phyloP scores from a whole-genome alignment of 2,888 invertebrate species.

The Pollenia angustigena region DNA sequence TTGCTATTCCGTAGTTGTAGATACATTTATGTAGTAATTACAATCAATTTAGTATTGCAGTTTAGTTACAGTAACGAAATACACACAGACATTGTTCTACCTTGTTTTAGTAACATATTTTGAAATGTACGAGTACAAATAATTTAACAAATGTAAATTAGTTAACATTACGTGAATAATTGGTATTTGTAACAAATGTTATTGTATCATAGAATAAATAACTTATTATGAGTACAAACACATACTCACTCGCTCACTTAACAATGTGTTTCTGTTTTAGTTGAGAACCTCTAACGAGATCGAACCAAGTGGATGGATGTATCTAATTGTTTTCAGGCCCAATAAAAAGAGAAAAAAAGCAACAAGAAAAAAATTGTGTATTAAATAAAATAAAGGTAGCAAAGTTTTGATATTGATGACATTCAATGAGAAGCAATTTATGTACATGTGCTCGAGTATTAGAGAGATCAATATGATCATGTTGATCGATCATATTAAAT shows the following conservation, averaged over 20 bases:
- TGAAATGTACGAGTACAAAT: constrained; percentile 44
- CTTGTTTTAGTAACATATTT: not conserved
- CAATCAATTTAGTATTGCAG: constrained; percentile 58
- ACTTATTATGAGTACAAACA: constrained; percentile 14
- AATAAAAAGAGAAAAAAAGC: not conserved
- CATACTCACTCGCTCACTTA: not conserved
- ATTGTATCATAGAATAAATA: not conserved
- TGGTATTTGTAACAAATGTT: constrained; percentile 61
- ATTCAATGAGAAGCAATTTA: constrained; percentile 62
- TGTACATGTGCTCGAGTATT: constrained; percentile 39
- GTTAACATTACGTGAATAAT: constrained; percentile 64
- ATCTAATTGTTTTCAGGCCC: constrained; percentile 18
- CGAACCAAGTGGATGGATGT: not conserved
- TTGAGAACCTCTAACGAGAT: constrained; percentile 36
- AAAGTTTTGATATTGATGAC: constrained; percentile 65
- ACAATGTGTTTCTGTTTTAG: constrained; percentile 1
- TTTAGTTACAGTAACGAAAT: constrained; percentile 48
- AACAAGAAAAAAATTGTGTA: constrained; percentile 7
- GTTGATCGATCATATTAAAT: not conserved
- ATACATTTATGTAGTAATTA: constrained; percentile 47
- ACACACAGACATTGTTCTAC: not conserved
- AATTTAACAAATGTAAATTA: constrained; percentile 72
- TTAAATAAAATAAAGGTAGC: constrained; percentile 42
- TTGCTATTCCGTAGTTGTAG: constrained; percentile 40
- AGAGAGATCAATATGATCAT: constrained; percentile 47